Evolutionary conservation across 2,888 invertebrate species (phyloP).

Genomic region (Seira ritae): DNA sequence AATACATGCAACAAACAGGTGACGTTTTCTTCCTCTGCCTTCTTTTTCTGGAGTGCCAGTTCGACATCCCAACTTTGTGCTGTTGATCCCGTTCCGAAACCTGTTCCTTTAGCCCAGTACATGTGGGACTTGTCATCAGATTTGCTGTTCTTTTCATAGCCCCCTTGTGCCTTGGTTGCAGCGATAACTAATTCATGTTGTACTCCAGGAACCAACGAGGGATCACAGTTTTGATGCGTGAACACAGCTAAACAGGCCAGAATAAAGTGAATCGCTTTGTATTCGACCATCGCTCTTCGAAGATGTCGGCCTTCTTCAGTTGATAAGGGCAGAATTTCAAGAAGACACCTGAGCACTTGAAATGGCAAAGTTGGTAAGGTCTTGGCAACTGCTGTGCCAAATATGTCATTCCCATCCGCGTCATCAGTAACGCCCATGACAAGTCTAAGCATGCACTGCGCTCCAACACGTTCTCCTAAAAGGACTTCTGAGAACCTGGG

Average conservation of each 20-base stretch:
- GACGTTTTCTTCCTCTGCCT: slow-evolving; percentile 95
- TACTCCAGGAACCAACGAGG: slow-evolving; percentile 75
- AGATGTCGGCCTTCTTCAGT: slow-evolving; percentile 86
- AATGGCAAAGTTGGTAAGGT: slow-evolving; percentile 86
- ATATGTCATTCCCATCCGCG: slow-evolving; percentile 90
- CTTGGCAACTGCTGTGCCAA: slow-evolving; percentile 83
- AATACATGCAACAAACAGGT: slow-evolving; percentile 89
- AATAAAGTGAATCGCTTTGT: slow-evolving; percentile 90
- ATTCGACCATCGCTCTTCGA: slow-evolving; percentile 86
- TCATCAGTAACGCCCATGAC: slow-evolving; percentile 94
- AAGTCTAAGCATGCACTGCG: slow-evolving; percentile 89
- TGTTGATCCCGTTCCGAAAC: slow-evolving; percentile 96
- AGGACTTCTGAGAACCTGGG: slow-evolving; percentile 94
- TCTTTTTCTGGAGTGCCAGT: slow-evolving; percentile 91
- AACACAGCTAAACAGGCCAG: slow-evolving; percentile 92
- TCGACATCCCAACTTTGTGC: slow-evolving; percentile 98
- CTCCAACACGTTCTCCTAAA: slow-evolving; percentile 88
- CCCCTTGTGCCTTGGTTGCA: slow-evolving; percentile 74
- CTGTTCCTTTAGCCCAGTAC: slow-evolving; percentile 98
- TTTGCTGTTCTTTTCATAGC: slow-evolving; percentile 74
- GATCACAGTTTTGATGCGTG: slow-evolving; percentile 79
- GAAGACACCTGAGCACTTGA: slow-evolving; percentile 85
- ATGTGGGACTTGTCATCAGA: slow-evolving; percentile 85
- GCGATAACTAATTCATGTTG: slow-evolving; percentile 76
- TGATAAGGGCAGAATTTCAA: slow-evolving; percentile 85